A percentile compares a stretch with the other conserved stretches of the same genome.
Conservation (phyloP, 2,888 invertebrate genomes). For the Carterocephalus palaemon region DNA sequence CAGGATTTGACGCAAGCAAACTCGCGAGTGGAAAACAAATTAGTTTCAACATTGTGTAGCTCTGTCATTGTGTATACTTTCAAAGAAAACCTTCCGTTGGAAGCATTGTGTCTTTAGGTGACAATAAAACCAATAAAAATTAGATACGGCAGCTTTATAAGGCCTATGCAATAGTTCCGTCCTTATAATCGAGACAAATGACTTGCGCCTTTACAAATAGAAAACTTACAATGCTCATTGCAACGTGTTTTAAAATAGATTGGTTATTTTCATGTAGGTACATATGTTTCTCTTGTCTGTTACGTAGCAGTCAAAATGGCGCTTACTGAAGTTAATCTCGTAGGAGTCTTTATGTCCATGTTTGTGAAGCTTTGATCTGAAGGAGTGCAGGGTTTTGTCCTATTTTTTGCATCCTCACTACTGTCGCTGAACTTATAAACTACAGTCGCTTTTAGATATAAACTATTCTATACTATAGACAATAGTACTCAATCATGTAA, state of each 20-base stretch:
- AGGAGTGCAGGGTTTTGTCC: too few species aligned
- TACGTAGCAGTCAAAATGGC: constrained; percentile 10
- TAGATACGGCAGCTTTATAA: constrained; percentile 27
- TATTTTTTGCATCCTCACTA: too few species aligned
- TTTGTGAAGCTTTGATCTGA: constrained; percentile 4
- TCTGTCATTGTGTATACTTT: neutral
- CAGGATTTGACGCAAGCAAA: too few species aligned
- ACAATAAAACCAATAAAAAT: constrained; percentile 35
- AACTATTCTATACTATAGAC: too few species aligned
- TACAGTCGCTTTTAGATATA: too few species aligned
- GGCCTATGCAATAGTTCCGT: constrained; percentile 23
- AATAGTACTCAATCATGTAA: too few species aligned
- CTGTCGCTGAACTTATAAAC: too few species aligned
- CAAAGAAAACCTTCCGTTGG: constrained; percentile 1
- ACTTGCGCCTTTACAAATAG: constrained; percentile 23
- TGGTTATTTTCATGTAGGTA: constrained; percentile 17
- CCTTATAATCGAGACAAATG: constrained; percentile 21
- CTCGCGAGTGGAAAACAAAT: constrained; percentile 3
- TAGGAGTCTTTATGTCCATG: constrained; percentile 6
- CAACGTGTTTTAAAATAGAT: constrained; percentile 24
- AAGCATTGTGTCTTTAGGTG: constrained; percentile 38
- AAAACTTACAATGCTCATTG: constrained; percentile 20
- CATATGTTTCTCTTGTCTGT: constrained; percentile 11
- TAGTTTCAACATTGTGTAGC: neutral
- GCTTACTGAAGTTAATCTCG: constrained; percentile 14